These are phyloP conservation scores for Thalassophryne amazonica DNA, from an alignment of 2,797 vertebrate species.

Conservation along the genomic window DNA sequence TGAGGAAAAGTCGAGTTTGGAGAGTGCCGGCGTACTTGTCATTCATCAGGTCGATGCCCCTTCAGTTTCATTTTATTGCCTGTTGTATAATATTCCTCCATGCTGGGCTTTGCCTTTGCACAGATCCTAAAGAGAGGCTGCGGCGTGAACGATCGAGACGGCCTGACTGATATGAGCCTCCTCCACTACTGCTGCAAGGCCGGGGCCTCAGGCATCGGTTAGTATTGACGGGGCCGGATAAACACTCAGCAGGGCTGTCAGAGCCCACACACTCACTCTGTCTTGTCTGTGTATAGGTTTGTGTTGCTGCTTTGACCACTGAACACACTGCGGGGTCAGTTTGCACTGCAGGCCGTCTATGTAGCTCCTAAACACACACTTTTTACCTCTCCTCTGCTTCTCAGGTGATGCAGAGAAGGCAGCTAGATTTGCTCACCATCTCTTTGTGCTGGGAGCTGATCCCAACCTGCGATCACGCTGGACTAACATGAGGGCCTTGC, in stretches of 20 bases:
- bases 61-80: slow-evolving; percentile 15
- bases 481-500: slow-evolving; percentile 98
- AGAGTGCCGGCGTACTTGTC: slow-evolving; percentile 8
- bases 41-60: slow-evolving; percentile 14
- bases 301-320: background rate
- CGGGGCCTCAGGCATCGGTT: slow-evolving; percentile 95
- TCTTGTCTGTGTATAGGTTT: background rate
- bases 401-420: slow-evolving; percentile 91
- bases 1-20: slow-evolving; percentile 19
- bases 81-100: slow-evolving; percentile 12
- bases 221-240: slow-evolving; percentile 49
- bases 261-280: background rate
- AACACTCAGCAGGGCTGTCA: background rate
- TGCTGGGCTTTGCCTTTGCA: slow-evolving; percentile 29
- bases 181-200: slow-evolving; percentile 94
- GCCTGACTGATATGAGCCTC: slow-evolving; percentile 96
- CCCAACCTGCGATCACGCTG: slow-evolving; percentile 91
- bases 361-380: background rate
- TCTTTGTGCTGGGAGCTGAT: slow-evolving; percentile 89
- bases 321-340: background rate
- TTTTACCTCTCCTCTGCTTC: background rate
- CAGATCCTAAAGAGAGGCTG: slow-evolving; percentile 96
- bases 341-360: background rate
- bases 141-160: slow-evolving; percentile 93
- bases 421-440: slow-evolving; percentile 84